Evolutionary conservation across 2,888 invertebrate genomes (phyloP).

Genomic region (Nasonia oneida): DNA sequence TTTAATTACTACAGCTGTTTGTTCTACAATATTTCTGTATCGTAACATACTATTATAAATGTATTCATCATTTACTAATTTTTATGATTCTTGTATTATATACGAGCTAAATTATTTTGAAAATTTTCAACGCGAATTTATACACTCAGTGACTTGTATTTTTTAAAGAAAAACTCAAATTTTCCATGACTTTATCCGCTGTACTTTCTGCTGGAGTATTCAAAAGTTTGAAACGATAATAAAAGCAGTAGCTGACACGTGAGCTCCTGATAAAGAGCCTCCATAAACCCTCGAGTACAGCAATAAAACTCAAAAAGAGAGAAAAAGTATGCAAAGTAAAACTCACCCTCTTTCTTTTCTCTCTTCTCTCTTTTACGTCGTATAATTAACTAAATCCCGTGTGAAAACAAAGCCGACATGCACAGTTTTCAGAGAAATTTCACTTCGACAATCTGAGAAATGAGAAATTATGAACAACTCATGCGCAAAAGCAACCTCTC

Average conservation of each 20-base stretch:
- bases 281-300: neutral
- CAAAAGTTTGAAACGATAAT: slow-evolving; percentile 14
- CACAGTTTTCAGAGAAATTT: slow-evolving; percentile 56
- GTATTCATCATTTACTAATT: neutral
- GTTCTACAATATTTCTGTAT: neutral
- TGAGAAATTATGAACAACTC: neutral
- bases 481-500: neutral
- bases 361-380: neutral
- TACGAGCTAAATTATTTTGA: neutral
- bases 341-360: slow-evolving; percentile 21
- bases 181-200: neutral
- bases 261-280: slow-evolving; percentile 2
- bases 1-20: neutral
- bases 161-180: neutral
- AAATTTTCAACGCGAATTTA: neutral
- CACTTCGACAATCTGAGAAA: slow-evolving; percentile 6
- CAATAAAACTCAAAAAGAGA: slow-evolving; percentile 3
- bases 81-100: neutral
- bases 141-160: neutral
- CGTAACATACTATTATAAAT: no score
- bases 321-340: slow-evolving; percentile 45
- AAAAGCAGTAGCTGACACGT: slow-evolving; percentile 26
- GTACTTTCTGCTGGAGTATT: slow-evolving; percentile 4
- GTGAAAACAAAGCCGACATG: neutral
- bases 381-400: neutral